phyloP scores from a whole-genome alignment of 2,888 invertebrate species.

The Biston stratarius region DNA sequence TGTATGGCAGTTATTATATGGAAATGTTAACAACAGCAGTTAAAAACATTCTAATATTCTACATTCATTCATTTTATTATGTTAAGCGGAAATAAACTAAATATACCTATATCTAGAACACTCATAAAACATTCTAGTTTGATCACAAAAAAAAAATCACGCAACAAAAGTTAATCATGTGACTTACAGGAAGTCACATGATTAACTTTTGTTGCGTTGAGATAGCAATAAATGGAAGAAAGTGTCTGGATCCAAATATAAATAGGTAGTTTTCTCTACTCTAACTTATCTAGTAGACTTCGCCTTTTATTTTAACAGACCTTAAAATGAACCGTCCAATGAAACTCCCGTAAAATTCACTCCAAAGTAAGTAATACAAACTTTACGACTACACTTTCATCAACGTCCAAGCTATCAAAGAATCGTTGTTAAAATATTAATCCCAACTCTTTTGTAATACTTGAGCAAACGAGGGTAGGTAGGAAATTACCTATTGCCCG shows the following conservation, averaged over 20 bases:
- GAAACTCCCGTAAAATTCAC: slow-evolving; percentile 20
- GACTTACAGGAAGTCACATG: no score
- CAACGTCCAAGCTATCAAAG: slow-evolving; percentile 23
- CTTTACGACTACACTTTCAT: slow-evolving; percentile 25
- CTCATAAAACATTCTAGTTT: no score
- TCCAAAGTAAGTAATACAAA: slow-evolving; percentile 21
- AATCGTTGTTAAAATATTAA: slow-evolving; percentile 55
- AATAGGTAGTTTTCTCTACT: not conserved
- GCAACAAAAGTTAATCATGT: no score
- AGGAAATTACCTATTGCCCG: slow-evolving; percentile 61
- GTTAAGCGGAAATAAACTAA: no score
- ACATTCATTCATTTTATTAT: no score
- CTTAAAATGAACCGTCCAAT: slow-evolving; percentile 18
- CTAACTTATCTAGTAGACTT: not conserved
- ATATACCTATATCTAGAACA: no score
- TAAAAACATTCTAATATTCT: no score
- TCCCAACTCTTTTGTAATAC: slow-evolving; percentile 51
- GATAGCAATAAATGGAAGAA: not conserved
- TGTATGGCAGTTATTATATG: no score
- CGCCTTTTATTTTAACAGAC: slow-evolving; percentile 14
- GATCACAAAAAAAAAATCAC: no score
- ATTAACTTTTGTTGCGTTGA: no score
- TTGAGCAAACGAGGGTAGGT: slow-evolving; percentile 52
- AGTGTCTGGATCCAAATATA: not conserved
- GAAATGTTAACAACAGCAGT: no score